Conservation (phyloP, 37 sponge, comb jelly and placozoan genomes). For the Chondrosia reniformis region DNA sequence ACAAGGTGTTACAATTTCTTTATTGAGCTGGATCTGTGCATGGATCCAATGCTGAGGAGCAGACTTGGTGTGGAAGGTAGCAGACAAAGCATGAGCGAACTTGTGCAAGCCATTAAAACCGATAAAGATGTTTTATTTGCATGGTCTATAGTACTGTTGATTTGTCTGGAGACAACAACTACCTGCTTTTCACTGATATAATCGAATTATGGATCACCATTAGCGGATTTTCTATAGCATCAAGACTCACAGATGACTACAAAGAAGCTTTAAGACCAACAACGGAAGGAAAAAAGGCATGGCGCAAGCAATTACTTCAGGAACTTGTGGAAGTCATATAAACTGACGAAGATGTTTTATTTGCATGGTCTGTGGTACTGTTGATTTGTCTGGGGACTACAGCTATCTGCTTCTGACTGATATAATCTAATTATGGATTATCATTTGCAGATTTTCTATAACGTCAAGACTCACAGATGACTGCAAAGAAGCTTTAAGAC, state of each 20-base stretch:
- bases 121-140: background rate
- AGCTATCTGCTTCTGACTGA: constrained; percentile 2
- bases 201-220: constrained; percentile 2
- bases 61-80: background rate
- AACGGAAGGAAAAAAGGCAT: background rate
- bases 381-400: background rate
- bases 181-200: constrained; percentile 3
- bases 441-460: background rate
- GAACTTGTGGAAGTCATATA: background rate
- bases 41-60: background rate
- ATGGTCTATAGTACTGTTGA: constrained; percentile 3
- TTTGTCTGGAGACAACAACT: background rate
- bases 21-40: background rate
- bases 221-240: constrained; percentile 4
- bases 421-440: background rate
- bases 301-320: background rate
- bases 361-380: background rate
- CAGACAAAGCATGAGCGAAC: background rate
- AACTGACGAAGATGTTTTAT: background rate
- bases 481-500: background rate
- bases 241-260: background rate
- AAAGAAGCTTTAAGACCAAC: background rate
- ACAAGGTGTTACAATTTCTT: background rate
- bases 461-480: background rate
- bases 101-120: background rate